Percentiles rank a stretch among this genome's conserved stretches.
Conservation (phyloP, 2,113 vertebrate genomes). For the Ochotona princeps region DNA sequence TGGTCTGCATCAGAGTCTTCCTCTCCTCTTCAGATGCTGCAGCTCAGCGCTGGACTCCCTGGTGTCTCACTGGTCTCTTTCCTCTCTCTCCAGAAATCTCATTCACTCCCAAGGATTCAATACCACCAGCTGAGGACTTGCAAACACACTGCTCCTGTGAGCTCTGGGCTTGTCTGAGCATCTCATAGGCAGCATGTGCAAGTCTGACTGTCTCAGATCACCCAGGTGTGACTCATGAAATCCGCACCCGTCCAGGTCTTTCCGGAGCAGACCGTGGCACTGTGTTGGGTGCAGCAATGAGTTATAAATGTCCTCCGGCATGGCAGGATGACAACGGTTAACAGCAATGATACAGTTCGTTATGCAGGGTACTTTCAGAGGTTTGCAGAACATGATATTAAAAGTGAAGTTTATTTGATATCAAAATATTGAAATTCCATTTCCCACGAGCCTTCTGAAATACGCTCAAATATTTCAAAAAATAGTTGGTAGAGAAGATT, state of each 20-base stretch:
- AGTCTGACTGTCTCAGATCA: background rate
- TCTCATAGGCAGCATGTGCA: background rate
- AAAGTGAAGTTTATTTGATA: too few species aligned
- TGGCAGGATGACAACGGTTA: too few species aligned
- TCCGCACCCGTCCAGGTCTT: background rate
- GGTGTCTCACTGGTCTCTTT: background rate
- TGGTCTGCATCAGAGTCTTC: background rate
- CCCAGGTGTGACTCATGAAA: too few species aligned
- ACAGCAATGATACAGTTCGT: too few species aligned
- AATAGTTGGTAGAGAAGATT: too few species aligned
- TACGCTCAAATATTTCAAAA: too few species aligned
- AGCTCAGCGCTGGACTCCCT: background rate
- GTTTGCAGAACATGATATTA: too few species aligned
- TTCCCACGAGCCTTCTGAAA: too few species aligned
- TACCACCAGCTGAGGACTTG: background rate
- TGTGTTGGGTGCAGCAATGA: too few species aligned
- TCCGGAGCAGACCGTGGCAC: background rate
- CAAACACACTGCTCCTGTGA: background rate
- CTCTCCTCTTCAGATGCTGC: background rate
- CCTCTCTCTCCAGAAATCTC: background rate
- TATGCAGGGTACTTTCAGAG: too few species aligned
- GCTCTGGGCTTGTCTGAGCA: background rate
- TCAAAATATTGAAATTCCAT: too few species aligned
- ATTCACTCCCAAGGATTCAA: background rate
- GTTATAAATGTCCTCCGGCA: too few species aligned